A percentile compares a stretch with the other conserved stretches of the same genome.
Conservation (phyloP, 2,113 vertebrate genomes). For the Pedetes capensis region DNA sequence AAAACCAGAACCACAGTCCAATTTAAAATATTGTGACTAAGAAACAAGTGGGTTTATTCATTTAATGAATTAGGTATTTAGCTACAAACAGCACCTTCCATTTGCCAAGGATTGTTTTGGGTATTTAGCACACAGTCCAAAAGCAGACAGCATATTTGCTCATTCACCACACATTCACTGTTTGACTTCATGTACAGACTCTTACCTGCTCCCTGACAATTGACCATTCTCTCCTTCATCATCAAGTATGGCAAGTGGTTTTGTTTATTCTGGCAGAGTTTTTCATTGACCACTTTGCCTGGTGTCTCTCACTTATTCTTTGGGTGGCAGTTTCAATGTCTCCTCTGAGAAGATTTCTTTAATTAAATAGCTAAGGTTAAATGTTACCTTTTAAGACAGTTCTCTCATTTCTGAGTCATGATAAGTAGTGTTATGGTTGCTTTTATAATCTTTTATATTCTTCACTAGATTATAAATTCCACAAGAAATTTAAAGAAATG, state of each 20-base stretch:
- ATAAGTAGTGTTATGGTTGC: neutral
- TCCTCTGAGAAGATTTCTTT: neutral
- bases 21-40: neutral
- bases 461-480: neutral
- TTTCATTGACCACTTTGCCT: neutral
- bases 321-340: neutral
- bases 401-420: neutral
- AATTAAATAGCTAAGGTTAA: neutral
- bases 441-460: neutral
- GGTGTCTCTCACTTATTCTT: neutral
- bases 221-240: neutral
- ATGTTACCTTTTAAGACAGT: neutral
- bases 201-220: neutral
- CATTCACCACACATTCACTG: neutral
- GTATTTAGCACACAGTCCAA: neutral
- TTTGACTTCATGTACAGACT: fast-evolving
- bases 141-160: neutral
- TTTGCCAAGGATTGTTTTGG: neutral
- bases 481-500: neutral
- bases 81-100: neutral
- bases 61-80: neutral
- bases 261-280: neutral
- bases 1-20: neutral
- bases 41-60: neutral
- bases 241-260: fast-evolving